phyloP scores from a whole-genome alignment of 2,797 vertebrate species.

The Dermochelys coriacea region DNA sequence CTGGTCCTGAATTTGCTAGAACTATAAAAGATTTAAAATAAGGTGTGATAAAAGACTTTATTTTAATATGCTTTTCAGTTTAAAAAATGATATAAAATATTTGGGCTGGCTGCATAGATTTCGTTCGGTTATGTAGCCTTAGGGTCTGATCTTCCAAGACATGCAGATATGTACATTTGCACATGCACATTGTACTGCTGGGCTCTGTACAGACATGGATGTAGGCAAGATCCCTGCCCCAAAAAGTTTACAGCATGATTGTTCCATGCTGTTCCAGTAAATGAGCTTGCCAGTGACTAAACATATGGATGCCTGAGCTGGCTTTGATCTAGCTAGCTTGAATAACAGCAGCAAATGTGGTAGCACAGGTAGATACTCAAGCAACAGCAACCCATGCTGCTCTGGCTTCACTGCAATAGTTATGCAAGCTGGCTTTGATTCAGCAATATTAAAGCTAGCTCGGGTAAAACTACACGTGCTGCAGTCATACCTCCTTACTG shows the following conservation, averaged over 20 bases:
- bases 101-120: background rate
- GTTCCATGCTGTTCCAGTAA: background rate
- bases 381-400: background rate
- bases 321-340: background rate
- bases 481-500: background rate
- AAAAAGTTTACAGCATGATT: rapidly evolving
- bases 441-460: background rate
- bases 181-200: background rate
- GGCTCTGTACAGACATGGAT: background rate
- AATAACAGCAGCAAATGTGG: background rate
- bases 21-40: background rate
- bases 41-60: background rate
- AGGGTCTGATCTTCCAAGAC: background rate
- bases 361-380: background rate
- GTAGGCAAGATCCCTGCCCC: background rate
- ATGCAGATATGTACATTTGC: background rate
- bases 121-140: background rate
- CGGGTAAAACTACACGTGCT: background rate
- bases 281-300: background rate
- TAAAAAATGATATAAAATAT: background rate
- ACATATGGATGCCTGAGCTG: background rate
- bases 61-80: rapidly evolving
- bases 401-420: background rate
- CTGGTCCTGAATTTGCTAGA: background rate
- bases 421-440: background rate